phyloP scores from a whole-genome alignment of 2,113 vertebrate species.

The Ranitomeya variabilis region DNA sequence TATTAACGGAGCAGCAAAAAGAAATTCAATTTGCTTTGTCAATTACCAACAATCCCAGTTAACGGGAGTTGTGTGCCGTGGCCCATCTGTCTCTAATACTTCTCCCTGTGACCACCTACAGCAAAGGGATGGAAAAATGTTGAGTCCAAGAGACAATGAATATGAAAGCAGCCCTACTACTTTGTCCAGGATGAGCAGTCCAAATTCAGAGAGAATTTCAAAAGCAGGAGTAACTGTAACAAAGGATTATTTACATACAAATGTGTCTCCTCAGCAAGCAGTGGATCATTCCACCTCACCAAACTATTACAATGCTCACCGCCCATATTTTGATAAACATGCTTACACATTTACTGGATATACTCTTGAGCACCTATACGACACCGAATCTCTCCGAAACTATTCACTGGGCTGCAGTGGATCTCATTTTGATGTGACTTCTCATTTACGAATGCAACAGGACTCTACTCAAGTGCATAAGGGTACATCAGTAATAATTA shows the following conservation, averaged over 20 bases:
- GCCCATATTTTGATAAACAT: conserved; percentile 93
- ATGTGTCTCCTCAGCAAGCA: conserved; percentile 82
- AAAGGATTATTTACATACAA: conserved; percentile 89
- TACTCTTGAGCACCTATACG: conserved; percentile 92
- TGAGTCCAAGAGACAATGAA: conserved; percentile 79
- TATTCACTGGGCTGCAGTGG: conserved; percentile 87
- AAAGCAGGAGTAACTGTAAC: conserved; percentile 78
- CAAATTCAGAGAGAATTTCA: conserved; percentile 82
- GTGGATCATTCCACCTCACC: conserved; percentile 79
- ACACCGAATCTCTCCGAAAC: conserved; percentile 86
- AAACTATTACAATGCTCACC: conserved; percentile 82
- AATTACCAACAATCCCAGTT: conserved; percentile 80
- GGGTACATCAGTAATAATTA: conserved; percentile 96
- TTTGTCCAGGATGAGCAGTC: conserved; percentile 87
- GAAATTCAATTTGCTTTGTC: conserved; percentile 79
- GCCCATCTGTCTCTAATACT: conserved; percentile 70
- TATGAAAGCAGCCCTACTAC: conserved; percentile 83
- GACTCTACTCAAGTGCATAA: conserved; percentile 90
- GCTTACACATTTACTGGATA: conserved; percentile 91
- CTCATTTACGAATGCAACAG: conserved; percentile 88
- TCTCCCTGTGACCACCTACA: conserved; percentile 81
- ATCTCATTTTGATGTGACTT: conserved; percentile 87
- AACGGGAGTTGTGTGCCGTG: conserved; percentile 76
- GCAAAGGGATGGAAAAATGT: conserved; percentile 79
- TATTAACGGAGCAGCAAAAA: conserved; percentile 84